Evolutionary conservation across 2,113 vertebrate species (phyloP).

Genomic region (Strigops habroptila): DNA sequence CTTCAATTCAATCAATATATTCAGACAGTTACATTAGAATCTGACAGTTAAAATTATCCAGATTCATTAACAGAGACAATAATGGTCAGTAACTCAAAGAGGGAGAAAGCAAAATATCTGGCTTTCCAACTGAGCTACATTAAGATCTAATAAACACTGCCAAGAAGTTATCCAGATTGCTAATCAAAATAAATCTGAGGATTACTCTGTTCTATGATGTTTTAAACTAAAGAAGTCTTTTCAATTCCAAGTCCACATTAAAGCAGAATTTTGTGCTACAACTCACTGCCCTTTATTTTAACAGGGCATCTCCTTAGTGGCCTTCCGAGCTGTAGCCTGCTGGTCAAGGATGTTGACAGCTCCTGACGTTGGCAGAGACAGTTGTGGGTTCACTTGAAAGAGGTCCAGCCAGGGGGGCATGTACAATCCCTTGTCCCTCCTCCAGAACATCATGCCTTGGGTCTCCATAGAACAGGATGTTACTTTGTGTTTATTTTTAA

Average conservation of each 20-base stretch:
- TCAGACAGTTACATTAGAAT: conserved; percentile 5
- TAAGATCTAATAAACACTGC: conserved; percentile 58
- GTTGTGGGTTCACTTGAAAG: not conserved
- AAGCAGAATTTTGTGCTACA: not conserved
- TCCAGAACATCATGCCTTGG: not conserved
- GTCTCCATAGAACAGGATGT: conserved; percentile 5
- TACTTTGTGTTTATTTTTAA: conserved; percentile 25
- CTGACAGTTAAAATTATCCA: conserved; percentile 64
- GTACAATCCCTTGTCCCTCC: not conserved
- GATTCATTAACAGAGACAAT: conserved; percentile 59
- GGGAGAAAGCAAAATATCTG: conserved; percentile 44
- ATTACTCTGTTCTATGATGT: conserved; percentile 18
- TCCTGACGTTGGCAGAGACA: not conserved
- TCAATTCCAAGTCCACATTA: not conserved
- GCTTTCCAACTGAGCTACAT: conserved; percentile 12
- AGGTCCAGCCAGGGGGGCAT: not conserved
- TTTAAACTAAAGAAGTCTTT: conserved; percentile 24
- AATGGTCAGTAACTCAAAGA: conserved; percentile 42
- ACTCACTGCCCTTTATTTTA: not conserved
- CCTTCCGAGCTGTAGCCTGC: not conserved
- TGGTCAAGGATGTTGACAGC: not conserved
- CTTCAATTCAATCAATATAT: conserved; percentile 32
- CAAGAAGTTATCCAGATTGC: conserved; percentile 63
- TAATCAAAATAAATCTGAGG: conserved; percentile 64
- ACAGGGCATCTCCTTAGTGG: not conserved